Evolutionary conservation across 1,140 invertebrate species (phyloP), one percentile per base, ranked within the genome.

Genomic region (Papilio polytes): DNA sequence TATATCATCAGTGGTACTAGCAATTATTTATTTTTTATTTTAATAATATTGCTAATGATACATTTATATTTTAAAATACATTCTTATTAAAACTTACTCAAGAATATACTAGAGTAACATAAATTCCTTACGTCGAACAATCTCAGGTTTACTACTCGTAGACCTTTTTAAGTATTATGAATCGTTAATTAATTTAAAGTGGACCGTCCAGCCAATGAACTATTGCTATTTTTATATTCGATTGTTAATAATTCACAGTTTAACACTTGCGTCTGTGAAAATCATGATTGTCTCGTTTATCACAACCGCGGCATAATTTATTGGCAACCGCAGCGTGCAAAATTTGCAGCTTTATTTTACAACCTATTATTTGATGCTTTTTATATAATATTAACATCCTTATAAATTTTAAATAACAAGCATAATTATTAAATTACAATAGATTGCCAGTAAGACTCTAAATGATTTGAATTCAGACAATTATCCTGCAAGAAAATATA

Each of bases 281-380:
- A 66, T 66, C 63, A 66, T 66, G 63, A 66, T 66, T 66, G 63
- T 66, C 63, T 66, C 63, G 63, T 66, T 66, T 66, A 66, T 66
- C 63, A 66, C 63, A 66, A 66, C 63, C 63, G 63, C 63, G 22
- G 63, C 63, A 66, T 66, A 66, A 66, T 66, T 66, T 66, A 66
- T 66, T 66, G 63, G 63, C 63, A 66, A 66, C 63, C 63, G 63
- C 63, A 66, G 22, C 63, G 63, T 66, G 63, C 63, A 66, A 66
- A 66, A 66, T 66, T 66, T 66, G 63, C 63, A 70, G 63, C 63
- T 36, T 70, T 70, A 70, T 70, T 70, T 70, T 70, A 70, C 26
- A 70, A 31, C 63, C 63, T 70, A 31, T 63, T 63, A 63, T 70
- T 70, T 36, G 26, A 70, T 70, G 63, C 63, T 70, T 70, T 31